Evolutionary conservation across 2,888 invertebrate genomes (phyloP).

Genomic region (Leptopterna dolabrata): DNA sequence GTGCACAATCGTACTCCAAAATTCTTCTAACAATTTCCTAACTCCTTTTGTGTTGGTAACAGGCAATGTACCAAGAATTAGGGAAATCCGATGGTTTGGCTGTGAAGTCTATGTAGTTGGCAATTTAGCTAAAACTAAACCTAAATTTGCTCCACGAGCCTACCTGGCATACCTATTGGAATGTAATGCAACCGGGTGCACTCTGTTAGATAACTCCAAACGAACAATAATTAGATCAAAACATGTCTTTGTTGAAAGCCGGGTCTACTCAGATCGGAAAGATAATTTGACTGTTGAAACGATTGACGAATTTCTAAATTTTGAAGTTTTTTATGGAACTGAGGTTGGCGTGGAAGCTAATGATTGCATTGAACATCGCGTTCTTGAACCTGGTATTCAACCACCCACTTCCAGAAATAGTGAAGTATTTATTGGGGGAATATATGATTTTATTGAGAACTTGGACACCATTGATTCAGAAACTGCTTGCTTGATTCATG

Average conservation of each 20-base stretch:
- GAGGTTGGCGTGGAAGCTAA: background rate
- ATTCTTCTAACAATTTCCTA: background rate
- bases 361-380: background rate
- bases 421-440: too few relatives aligned
- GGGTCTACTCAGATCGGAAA: too few relatives aligned
- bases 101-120: conserved; percentile 10
- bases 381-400: background rate
- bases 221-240: too few relatives aligned
- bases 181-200: too few relatives aligned
- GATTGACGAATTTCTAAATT: background rate
- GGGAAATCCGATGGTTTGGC: background rate
- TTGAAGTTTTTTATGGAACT: background rate
- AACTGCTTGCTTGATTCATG: background rate
- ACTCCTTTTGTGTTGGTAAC: background rate
- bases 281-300: too few relatives aligned
- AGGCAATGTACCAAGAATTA: background rate
- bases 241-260: too few relatives aligned
- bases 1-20: conserved; percentile 34
- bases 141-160: background rate
- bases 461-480: background rate
- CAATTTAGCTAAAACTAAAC: background rate
- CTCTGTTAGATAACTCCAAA: too few relatives aligned
- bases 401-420: too few relatives aligned
- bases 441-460: background rate
- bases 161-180: too few relatives aligned